Evolutionary conservation across 1,140 invertebrate genomes (phyloP).

Genomic region (Seison nebaliae): DNA sequence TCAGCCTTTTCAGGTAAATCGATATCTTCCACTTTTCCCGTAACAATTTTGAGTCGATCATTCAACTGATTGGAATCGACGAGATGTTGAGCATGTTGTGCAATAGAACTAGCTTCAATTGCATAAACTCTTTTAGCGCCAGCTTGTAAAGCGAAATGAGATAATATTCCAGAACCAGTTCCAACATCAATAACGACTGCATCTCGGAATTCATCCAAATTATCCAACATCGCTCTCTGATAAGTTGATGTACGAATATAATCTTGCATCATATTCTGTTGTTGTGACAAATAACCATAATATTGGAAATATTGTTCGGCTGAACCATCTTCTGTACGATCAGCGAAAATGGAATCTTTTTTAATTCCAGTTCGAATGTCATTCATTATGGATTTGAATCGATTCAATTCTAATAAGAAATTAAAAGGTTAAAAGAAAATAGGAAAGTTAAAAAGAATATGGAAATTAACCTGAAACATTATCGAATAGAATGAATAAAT

Average conservation of each 20-base stretch:
- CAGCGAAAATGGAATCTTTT: conserved; percentile 46
- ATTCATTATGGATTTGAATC: too few relatives aligned
- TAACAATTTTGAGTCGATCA: conserved; percentile 50
- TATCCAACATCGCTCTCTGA: conserved; percentile 75
- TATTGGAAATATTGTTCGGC: conserved; percentile 84
- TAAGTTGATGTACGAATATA: conserved; percentile 93
- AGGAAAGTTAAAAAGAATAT: too few relatives aligned
- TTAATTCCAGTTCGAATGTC: too few relatives aligned
- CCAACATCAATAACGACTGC: conserved; percentile 78
- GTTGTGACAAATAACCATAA: conserved; percentile 90
- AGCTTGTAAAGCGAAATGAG: conserved; percentile 89
- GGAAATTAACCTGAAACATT: too few relatives aligned
- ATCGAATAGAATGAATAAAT: too few relatives aligned
- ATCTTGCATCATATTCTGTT: conserved; percentile 98
- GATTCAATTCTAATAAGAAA: too few relatives aligned
- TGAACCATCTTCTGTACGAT: conserved; percentile 78
- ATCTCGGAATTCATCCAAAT: conserved; percentile 59
- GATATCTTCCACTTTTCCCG: conserved; percentile 95
- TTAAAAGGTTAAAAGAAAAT: too few relatives aligned
- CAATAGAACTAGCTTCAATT: conserved; percentile 93
- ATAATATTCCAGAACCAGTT: conserved; percentile 55
- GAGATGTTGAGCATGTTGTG: conserved; percentile 60
- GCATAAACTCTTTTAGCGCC: conserved; percentile 87
- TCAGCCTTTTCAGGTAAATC: conserved; percentile 75
- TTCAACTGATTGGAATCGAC: conserved; percentile 53